Evolutionary conservation across 2,888 invertebrate species (phyloP).

Genomic region (Pollenia griseotomentosa): DNA sequence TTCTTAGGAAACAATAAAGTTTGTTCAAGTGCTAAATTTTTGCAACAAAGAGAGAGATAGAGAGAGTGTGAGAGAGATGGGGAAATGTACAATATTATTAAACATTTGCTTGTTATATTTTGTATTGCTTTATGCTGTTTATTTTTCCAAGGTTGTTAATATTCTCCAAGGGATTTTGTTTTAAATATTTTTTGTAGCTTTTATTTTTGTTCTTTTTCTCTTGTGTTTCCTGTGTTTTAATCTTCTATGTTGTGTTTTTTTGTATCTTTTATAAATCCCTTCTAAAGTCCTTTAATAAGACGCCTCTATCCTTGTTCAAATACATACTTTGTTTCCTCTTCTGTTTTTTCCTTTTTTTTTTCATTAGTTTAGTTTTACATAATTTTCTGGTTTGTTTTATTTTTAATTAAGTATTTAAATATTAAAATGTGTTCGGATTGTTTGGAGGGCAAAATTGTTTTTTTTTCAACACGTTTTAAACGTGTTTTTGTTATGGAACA

Average conservation of each 20-base stretch:
- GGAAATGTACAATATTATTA: background rate
- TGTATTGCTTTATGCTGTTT: background rate
- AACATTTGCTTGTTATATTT: background rate
- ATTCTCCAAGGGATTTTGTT: conserved; percentile 19
- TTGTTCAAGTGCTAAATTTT: conserved; percentile 11
- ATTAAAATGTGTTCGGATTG: conserved; percentile 2
- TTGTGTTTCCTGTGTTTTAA: conserved; percentile 1
- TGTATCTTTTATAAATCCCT: conserved; percentile 5
- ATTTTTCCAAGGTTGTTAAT: conserved; percentile 38
- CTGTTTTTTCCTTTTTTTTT: background rate
- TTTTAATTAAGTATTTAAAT: conserved; percentile 50
- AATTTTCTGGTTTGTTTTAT: conserved; percentile 13
- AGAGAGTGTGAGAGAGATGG: background rate
- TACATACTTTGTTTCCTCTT: conserved; percentile 18
- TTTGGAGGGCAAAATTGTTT: conserved; percentile 23
- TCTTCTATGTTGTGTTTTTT: background rate
- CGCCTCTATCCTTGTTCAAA: conserved; percentile 10
- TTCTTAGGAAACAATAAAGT: conserved; percentile 29
- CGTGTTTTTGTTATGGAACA: background rate
- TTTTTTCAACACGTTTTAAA: background rate
- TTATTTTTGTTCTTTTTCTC: background rate
- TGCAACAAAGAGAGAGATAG: no score
- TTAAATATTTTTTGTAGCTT: background rate
- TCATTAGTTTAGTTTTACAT: background rate
- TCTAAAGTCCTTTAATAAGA: conserved; percentile 17